Evolutionary conservation across 1,140 invertebrate genomes (phyloP).

Genomic region (Drosophila elegans): DNA sequence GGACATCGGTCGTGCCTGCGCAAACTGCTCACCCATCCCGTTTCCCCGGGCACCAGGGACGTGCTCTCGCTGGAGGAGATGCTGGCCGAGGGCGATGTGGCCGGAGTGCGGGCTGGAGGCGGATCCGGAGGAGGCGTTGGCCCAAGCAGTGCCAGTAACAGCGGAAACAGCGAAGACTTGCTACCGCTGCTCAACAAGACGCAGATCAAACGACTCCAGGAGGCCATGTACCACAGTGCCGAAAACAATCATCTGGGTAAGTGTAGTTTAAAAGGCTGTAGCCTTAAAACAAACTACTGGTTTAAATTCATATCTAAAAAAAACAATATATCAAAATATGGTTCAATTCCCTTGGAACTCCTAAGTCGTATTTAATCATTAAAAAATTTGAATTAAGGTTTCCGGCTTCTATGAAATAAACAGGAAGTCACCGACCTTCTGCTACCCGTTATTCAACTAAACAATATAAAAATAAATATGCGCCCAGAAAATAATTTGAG

Average conservation of each 20-base stretch:
- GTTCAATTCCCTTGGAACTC: no score
- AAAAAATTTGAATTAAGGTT: no score
- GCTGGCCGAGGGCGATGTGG: slow-evolving; percentile 91
- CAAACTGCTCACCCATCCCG: slow-evolving; percentile 91
- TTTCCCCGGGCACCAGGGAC: slow-evolving; percentile 88
- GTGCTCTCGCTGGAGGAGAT: slow-evolving; percentile 95
- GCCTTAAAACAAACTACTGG: no score
- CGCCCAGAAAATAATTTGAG: no score
- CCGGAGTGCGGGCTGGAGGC: slow-evolving; percentile 23
- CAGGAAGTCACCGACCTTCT: no score
- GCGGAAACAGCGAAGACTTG: slow-evolving; percentile 67
- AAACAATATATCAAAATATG: no score
- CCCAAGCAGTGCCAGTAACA: slow-evolving; percentile 9
- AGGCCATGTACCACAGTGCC: slow-evolving; percentile 96
- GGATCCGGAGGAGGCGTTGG: slow-evolving; percentile 22
- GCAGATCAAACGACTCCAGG: slow-evolving; percentile 93
- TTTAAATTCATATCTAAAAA: no score
- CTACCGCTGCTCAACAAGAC: slow-evolving; percentile 89
- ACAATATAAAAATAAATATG: no score
- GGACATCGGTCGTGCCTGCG: slow-evolving; percentile 92
- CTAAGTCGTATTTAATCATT: no score
- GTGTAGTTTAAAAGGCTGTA: slow-evolving; percentile 17
- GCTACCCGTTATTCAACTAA: no score
- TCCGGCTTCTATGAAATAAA: no score
- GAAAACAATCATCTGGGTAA: slow-evolving; percentile 94